Percentiles rank a stretch among this genome's conserved stretches.
phyloP scores from a whole-genome alignment of 2,888 invertebrate species.

The Diarsia rubi region DNA sequence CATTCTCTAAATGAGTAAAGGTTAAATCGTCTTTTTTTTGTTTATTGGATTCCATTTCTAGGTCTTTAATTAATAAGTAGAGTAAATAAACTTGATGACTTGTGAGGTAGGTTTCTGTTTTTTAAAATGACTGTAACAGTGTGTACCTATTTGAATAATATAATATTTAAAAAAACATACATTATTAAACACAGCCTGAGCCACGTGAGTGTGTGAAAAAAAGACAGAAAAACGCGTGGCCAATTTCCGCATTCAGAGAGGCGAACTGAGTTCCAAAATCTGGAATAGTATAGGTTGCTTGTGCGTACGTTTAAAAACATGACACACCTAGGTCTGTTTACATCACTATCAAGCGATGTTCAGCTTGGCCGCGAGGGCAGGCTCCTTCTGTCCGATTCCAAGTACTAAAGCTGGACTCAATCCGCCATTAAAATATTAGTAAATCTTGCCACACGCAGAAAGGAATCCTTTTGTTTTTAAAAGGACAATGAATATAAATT shows the following conservation, averaged over 20 bases:
- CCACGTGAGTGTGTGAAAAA: neutral
- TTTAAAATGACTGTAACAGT: no score
- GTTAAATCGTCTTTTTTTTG: neutral
- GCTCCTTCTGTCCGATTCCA: neutral
- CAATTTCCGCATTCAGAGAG: neutral
- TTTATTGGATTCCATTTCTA: no score
- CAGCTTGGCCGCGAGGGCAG: no score
- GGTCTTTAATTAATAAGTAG: no score
- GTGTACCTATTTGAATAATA: no score
- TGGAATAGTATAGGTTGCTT: neutral
- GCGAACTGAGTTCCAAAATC: no score
- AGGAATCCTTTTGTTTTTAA: neutral
- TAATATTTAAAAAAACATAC: no score
- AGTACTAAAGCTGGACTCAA: neutral
- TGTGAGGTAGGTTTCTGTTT: no score
- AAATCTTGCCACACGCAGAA: neutral
- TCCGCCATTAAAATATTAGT: neutral
- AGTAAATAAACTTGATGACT: no score
- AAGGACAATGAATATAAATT: conserved; percentile 23
- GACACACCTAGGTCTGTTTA: neutral
- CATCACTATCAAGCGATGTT: no score
- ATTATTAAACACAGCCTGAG: neutral
- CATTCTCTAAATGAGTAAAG: neutral
- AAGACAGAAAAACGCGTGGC: neutral
- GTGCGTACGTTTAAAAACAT: neutral